Percentiles rank a stretch among this genome's conserved stretches.
phyloP scores from a whole-genome alignment of 2,888 invertebrate genomes.

The Noctua pronuba region DNA sequence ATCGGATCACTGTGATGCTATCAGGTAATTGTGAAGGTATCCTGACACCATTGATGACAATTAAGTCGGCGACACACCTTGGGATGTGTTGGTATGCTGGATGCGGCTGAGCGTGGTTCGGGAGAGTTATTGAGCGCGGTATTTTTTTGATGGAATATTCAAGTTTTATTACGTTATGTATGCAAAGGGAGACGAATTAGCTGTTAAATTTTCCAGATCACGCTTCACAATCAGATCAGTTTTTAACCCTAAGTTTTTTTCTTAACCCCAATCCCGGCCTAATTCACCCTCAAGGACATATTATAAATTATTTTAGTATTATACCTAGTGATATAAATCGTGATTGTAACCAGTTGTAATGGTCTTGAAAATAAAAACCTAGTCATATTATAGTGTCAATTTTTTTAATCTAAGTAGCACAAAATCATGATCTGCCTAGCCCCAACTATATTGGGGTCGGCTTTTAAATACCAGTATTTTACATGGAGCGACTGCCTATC shows the following conservation, averaged over 20 bases:
- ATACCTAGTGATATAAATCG: not conserved
- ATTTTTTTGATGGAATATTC: not conserved
- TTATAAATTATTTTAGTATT: not conserved
- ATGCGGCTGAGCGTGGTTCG: conserved; percentile 5
- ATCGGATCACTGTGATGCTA: conserved; percentile 26
- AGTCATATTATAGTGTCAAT: not conserved
- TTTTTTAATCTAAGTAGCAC: not conserved
- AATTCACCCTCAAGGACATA: not conserved
- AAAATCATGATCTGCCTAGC: no score
- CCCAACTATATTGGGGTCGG: no score
- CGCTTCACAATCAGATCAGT: no score
- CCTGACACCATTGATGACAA: conserved; percentile 55
- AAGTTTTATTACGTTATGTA: not conserved
- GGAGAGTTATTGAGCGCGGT: not conserved
- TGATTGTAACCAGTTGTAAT: no score
- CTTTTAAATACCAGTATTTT: no score
- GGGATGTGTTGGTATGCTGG: conserved; percentile 14
- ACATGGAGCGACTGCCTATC: no score
- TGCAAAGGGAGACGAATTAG: not conserved
- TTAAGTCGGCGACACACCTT: conserved; percentile 47
- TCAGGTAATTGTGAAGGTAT: conserved; percentile 36
- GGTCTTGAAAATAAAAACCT: not conserved
- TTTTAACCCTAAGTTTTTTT: not conserved
- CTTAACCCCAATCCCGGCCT: no score
- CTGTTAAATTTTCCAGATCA: no score